Conservation (phyloP, 2,888 invertebrate species). For the Helicoverpa assulta region DNA sequence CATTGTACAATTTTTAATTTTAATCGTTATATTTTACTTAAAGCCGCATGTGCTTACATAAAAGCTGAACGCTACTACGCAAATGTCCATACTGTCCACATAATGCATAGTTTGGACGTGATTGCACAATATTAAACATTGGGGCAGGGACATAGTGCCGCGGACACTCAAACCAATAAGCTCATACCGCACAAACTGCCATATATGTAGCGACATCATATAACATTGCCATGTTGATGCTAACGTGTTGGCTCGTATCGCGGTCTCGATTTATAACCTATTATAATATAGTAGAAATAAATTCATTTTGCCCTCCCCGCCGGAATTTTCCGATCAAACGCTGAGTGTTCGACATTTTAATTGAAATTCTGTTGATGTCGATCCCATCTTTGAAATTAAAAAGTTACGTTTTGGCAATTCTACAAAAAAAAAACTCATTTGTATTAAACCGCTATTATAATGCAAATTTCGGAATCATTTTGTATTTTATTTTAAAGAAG, state of each 20-base stretch:
- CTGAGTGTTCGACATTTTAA: constrained; percentile 70
- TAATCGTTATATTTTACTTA: constrained; percentile 6
- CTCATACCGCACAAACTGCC: constrained; percentile 17
- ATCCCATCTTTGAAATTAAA: constrained; percentile 41
- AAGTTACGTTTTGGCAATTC: constrained; percentile 23
- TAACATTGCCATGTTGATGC: constrained; percentile 17
- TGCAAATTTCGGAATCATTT: neutral
- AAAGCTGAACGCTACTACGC: constrained; percentile 18
- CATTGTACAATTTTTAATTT: neutral
- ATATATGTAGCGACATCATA: constrained; percentile 16
- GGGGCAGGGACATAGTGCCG: constrained; percentile 22
- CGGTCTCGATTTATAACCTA: constrained; percentile 49
- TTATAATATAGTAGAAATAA: constrained; percentile 53
- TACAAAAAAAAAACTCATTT: constrained; percentile 5
- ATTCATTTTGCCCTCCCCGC: constrained; percentile 43
- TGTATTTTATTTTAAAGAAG: neutral
- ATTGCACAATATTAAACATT: constrained; percentile 45
- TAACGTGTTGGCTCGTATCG: constrained; percentile 32
- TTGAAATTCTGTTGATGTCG: constrained; percentile 68
- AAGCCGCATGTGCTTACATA: constrained; percentile 12
- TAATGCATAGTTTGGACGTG: constrained; percentile 15
- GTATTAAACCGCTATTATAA: neutral
- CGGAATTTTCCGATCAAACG: constrained; percentile 48
- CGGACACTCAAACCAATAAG: constrained; percentile 39
- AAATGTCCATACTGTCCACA: constrained; percentile 17